Evolutionary conservation across 1,140 invertebrate species (phyloP), one percentile per base, ranked within the genome.

Genomic region (Nasonia longicornis): DNA sequence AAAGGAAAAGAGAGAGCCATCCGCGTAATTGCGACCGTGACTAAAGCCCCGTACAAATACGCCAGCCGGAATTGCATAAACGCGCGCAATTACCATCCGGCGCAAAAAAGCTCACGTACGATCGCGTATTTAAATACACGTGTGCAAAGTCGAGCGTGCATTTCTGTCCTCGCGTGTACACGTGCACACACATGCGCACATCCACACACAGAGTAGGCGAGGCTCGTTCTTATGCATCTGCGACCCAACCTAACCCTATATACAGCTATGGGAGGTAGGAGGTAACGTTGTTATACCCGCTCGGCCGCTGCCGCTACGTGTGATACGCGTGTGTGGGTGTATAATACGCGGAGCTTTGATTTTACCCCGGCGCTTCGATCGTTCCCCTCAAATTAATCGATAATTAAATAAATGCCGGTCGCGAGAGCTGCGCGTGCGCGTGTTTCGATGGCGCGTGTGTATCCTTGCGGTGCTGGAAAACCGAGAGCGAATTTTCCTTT

Each of bases 351-450:
- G 22, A 64, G 31, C 74, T 66, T 76, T 66, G 74, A 66, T 64
- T 76, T 63, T 58, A 20, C 14, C 58, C 20, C 58, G 45, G 35
- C 38, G 35, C 29, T 64, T 16, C 64, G 67, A 45, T 48, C 38
- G 4, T 66, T 48, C 14, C 69, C 79, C 48, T 78, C 52, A 48
- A 48, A 76, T 76, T 76, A 76, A 76, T 77, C 75, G 42, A 67
- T 77, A 69, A 80, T 77, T 67, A 67, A 64, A 77, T 77, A 77
- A 42, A 77, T 67, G 22, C 38, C 38, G 29, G 11, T 45, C 31
- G 26, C 26, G 1, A 26, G 26, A 26, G 1, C 26, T 38, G 75
- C 75, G 38, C 45, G 11, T 42, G 74, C 26, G 26, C 58, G 58
- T 31, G 42, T 4, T 66, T n/a, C 63, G 20, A 64, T 26, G 26